These are phyloP conservation scores for Mobula birostris DNA, from an alignment of 2,113 vertebrate genomes.

Conservation along the genomic window DNA sequence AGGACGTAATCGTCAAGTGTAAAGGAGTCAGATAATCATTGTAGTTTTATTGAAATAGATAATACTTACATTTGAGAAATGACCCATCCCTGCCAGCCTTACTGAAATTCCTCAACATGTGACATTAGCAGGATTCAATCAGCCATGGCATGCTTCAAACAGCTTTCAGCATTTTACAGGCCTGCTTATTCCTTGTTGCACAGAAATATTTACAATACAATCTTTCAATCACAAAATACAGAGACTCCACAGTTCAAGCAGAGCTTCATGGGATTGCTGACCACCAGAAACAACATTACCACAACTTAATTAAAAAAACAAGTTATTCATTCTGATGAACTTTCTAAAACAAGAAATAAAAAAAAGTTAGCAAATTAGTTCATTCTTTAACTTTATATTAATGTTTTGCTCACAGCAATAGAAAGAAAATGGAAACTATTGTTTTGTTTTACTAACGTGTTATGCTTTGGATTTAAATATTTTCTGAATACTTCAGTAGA, in stretches of 20 bases:
- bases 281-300: conserved; percentile 29
- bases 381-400: not conserved
- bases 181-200: conserved; percentile 38
- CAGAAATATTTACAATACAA: conserved; percentile 40
- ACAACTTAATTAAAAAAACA: not conserved
- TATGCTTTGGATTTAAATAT: not conserved
- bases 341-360: not conserved
- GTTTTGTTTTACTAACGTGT: not conserved
- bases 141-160: conserved; percentile 39
- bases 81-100: conserved; percentile 39
- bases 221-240: conserved; percentile 39
- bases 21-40: not conserved
- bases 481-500: not conserved
- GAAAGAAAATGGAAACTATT: not conserved
- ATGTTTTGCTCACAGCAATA: not conserved
- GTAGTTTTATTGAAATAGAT: not conserved
- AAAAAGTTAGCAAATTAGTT: not conserved
- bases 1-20: not conserved
- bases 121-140: conserved; percentile 38
- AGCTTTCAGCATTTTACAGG: conserved; percentile 38
- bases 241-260: conserved; percentile 39
- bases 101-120: conserved; percentile 36
- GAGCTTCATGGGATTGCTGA: conserved; percentile 37
- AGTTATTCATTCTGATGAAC: not conserved
- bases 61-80: conserved; percentile 16